phyloP scores from a whole-genome alignment of 2,113 vertebrate genomes.

The Bombycilla garrulus region DNA sequence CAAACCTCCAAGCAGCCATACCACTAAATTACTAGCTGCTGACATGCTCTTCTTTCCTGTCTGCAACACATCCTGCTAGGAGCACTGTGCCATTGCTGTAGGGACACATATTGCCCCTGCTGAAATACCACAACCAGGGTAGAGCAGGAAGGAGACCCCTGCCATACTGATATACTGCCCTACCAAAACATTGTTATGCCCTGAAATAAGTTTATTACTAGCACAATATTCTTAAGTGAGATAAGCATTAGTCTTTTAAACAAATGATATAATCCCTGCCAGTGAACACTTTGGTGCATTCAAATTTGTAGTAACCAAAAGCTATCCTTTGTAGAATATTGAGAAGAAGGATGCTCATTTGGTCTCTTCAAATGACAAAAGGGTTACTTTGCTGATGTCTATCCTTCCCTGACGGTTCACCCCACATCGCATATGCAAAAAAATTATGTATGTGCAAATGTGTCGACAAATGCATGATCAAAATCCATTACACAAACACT shows the following conservation, averaged over 20 bases:
- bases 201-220: not conserved
- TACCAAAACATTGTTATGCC: not conserved
- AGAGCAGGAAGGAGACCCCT: not conserved
- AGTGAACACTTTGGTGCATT: not conserved
- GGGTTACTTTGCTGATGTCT: not conserved
- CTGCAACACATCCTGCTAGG: not conserved
- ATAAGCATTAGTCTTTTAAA: not conserved
- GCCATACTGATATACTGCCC: too few species aligned
- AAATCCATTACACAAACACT: not conserved
- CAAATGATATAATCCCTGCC: not conserved
- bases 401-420: not conserved
- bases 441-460: not conserved
- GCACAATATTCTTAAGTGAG: not conserved
- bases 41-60: not conserved
- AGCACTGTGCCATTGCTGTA: not conserved
- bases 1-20: not conserved
- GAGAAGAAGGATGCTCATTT: not conserved
- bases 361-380: not conserved
- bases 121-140: not conserved
- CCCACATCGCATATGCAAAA: accelerated
- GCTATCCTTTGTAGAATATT: not conserved
- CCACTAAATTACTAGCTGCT: not conserved
- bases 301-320: not conserved
- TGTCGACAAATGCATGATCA: not conserved
- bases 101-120: not conserved